phyloP scores from a whole-genome alignment of 2,113 vertebrate genomes.

The Hippocampus barbouri region DNA sequence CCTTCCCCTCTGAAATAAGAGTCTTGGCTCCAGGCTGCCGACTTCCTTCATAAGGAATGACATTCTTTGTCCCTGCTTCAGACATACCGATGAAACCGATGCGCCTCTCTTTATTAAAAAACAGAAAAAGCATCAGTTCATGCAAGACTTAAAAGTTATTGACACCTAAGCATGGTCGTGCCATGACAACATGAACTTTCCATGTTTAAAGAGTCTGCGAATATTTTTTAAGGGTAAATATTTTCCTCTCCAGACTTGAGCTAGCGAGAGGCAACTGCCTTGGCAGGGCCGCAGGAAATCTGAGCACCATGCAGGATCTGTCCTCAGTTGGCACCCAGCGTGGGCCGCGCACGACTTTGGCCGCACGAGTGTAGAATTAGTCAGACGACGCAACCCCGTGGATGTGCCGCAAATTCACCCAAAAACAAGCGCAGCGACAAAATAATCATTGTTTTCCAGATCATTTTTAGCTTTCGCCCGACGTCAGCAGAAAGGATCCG shows the following conservation, averaged over 20 bases:
- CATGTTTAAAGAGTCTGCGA: constrained; percentile 12
- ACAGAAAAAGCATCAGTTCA: constrained; percentile 11
- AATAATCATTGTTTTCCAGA: constrained; percentile 35
- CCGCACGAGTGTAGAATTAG: constrained; percentile 13
- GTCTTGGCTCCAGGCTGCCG: constrained; percentile 19
- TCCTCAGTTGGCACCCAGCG: constrained; percentile 16
- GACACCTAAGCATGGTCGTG: constrained; percentile 6
- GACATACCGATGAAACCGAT: constrained; percentile 15
- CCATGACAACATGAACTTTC: constrained; percentile 13
- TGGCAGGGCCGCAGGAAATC: constrained; percentile 36
- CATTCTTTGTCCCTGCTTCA: constrained; percentile 26
- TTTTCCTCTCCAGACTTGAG: constrained; percentile 17
- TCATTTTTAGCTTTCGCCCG: constrained; percentile 22
- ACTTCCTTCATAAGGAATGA: constrained; percentile 21
- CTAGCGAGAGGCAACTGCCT: constrained; percentile 26
- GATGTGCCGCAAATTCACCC: constrained; percentile 26
- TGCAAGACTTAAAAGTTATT: constrained; percentile 3
- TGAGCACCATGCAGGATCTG: constrained; percentile 28
- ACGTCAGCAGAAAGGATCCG: constrained; percentile 27
- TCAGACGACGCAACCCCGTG: not conserved
- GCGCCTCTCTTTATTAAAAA: constrained; percentile 4
- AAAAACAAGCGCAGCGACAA: constrained; percentile 25
- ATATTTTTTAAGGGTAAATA: constrained; percentile 39
- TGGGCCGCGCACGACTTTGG: constrained; percentile 28
- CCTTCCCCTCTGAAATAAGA: constrained; percentile 28